Base-by-base conservation (phyloP, 2,113 vertebrate genomes). In the Tor tambroides region DNA sequence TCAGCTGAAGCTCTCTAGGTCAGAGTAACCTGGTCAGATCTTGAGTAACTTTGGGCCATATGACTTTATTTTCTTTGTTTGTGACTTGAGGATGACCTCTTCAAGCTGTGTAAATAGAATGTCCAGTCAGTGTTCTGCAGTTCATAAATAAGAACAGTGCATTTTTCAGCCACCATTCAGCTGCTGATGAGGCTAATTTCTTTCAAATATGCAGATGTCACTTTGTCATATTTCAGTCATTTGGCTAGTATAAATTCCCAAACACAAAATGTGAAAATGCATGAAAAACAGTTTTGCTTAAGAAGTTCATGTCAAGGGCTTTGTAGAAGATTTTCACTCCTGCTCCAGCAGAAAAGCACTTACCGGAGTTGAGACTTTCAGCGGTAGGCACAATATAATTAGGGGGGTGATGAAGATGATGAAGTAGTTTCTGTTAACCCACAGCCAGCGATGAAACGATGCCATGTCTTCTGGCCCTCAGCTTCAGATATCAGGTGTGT, bases 351-450 rank as follows among this genome's bases (percentile, higher is more conserved):
- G 4, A 28, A 21, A 54, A 32, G 77, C 30, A 91, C 97, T 97
- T 95, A 99, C 98, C 94, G 95, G 90, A 17, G 86, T 87, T 0
- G 92, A 91, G 75, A 93, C 0, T 3, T 85, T 1, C 69, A 99
- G 56, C 0, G 97, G 97, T 89, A 99, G 93, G 1, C 96, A 94
- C 38, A 99, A 93, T 15, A 96, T 54, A 0, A 94, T 0, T 0
- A 99, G 7, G 0, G 96, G 97, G 0, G 93, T 88, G 10, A 95
- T 0, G 6, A 95, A 0, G 8, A 92, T 75, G 81, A 97, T 90
- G 85, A 99, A 23, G 83, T 96, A 97, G 88, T 94, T 96, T 86
- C 95, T 94, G 91, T 94, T 95, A 87, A 95, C 93, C 92, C 95
- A 95, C 17, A 95, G 1, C 88, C 88, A 94, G 89, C 75, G 92